Base-by-base conservation (phyloP, 2,797 vertebrate genomes). In the Melopsittacus undulatus region DNA sequence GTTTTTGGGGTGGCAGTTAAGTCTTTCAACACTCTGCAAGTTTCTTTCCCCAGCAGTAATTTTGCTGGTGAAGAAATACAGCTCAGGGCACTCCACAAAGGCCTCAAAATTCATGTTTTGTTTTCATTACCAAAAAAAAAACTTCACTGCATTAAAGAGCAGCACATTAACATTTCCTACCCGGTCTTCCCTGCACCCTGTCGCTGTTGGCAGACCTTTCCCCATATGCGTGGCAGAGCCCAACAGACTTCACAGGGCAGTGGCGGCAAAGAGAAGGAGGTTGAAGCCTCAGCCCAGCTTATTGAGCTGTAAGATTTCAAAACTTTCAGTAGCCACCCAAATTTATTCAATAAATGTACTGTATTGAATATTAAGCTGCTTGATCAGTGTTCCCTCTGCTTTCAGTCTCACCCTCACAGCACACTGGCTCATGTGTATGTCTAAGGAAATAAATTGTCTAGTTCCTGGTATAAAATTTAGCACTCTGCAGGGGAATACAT, bases 1-100 rank as follows among this genome's bases (percentile, higher is more conserved):
- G 80, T 84, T 97, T 96, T 97, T 95, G 95, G 96, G 96, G 92
- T 94, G 86, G 96, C 88, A 89, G 91, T 96, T 97, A 96, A 94
- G 90, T 94, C 95, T 96, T 95, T 97, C 95, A 96, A 91, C 94
- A 94, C 92, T 87, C 94, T 56, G 57, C 45, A 40, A 94, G 91
- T 89, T 91, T 97, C 89, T 94, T 95, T 95, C 92, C 92, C 92
- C 87, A 95, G 95, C 95, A 94, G 88, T 96, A 94, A 92, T 92
- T 96, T 84, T 13, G 19, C 63, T 94, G 73, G 74, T 95, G 94
- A 96, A 95, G 95, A 96, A 96, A 95, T 93, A 94, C 85, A 95
- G 95, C 94, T 95, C 83, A 94, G 84, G 95, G 93, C 94, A 72
- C 76, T 88, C 83, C 85, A 86, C 87, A 90, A 51, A 94, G 91